Base-by-base conservation (phyloP, 2,888 invertebrate genomes). In the Brenthis daphne region DNA sequence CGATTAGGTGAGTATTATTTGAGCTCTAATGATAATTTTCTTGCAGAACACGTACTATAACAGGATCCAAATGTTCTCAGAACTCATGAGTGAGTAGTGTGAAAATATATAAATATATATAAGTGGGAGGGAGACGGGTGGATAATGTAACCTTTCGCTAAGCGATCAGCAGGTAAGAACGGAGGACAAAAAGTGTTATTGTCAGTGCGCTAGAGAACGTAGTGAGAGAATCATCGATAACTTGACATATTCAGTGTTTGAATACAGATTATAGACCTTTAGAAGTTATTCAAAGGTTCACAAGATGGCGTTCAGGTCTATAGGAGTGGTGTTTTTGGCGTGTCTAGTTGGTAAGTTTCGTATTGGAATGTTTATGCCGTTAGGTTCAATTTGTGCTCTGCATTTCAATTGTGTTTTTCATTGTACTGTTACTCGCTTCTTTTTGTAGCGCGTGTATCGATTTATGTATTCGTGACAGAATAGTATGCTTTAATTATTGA, bases 31-130 rank as follows among this genome's bases (percentile, higher is more conserved):
- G 78, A 79, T 82, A 86, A 86, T 89, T 87, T 77, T 82, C 84
- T 89, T 88, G 85, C 88, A 82, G 80, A 85, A 84, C 89, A 88
- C 86, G 90, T 89, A 86, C 84, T 83, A 88, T 90, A 91, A 92
- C 90, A 89, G 89, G 91, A 90, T 90, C 79, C 82, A 73, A 81
- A 82, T 80, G 72, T 77, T 76, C 75, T 73, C 74, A 77, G 77
- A 79, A 79, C 77, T 77, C 72, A 51, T 76, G 80, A 73, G 73
- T 37, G 81, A 85, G 69, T 68, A 80, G 80, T 82, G 80, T 70
- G 73, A 75, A 63, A 63, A 74, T 82, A 89, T 83, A 72, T 56
- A 69, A 66, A 68, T 71, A 67, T 58, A 57, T 24, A 53, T 64
- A 54, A 71, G 84, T 72, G 79, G 53, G 80, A 89, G 75, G 66